Evolutionary conservation across 1,140 invertebrate species (phyloP), one percentile per base, ranked within the genome.

Genomic region (Ruditapes philippinarum): DNA sequence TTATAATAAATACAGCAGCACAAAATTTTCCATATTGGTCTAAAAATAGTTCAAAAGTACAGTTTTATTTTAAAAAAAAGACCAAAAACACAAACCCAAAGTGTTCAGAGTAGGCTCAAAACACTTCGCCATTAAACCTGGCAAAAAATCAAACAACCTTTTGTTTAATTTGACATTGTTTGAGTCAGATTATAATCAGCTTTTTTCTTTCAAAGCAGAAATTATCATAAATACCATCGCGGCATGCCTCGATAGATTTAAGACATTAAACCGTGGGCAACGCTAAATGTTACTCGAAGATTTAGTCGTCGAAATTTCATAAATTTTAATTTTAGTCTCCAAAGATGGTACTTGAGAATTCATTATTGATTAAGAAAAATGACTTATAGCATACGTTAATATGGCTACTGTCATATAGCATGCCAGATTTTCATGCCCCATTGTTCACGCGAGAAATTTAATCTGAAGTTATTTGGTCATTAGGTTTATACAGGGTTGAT

Each of bases 151-250:
- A 78, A 38, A 51, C 3, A 33, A 17, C 38, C 45, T 51, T 51
- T 54, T 78, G 74, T 78, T 78, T 78, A 42, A 36, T 17, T 33
- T 78, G 74, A 78, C 74, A 78, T 49, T 78, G 28, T 78, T 78
- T 49, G 45, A 33, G 33, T 19, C 28, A 17, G 74, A 78, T 78
- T 70, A 54, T 54, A 49, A 78, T 78, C 74, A n/a, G n/a, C n/a
- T n/a, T 78, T 78, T 78, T 70, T 70, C 33, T 38, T 70, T 70
- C 19, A 5, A 40, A 38, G 2, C 28, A 4, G 12, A 70, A 70
- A 25, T 40, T 38, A 70, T 70, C 65, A 19, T 70, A 31, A 70
- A 70, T 70, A 70, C 65, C 11, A 70, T 70, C 65, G 28, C 33
- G 1, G 14, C 25, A 36, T 70, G 65, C 65, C 14, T 70, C 22